Conservation (phyloP, 1,140 invertebrate genomes). For the Tetramorium parvispinum region DNA sequence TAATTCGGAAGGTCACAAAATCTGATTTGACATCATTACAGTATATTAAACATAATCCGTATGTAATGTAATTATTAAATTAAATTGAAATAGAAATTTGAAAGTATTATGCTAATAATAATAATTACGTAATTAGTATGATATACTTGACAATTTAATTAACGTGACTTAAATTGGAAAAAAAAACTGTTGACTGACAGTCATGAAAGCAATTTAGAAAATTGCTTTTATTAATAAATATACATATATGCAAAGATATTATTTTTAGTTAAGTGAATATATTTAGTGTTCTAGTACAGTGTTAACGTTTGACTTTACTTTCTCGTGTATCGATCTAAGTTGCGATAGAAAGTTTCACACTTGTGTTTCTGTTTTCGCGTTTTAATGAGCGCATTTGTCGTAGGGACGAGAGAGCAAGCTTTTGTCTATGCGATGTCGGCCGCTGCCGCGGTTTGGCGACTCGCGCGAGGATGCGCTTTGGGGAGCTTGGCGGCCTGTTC, state of each 20-base stretch:
- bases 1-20: not conserved
- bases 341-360: not conserved
- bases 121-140: not conserved
- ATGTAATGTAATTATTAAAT: not conserved
- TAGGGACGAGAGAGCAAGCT: constrained; percentile 92
- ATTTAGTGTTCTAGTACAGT: not conserved
- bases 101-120: not conserved
- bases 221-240: constrained; percentile 10
- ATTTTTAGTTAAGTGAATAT: not conserved
- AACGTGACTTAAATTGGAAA: not conserved
- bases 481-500: constrained; percentile 88
- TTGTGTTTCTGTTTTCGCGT: not conserved
- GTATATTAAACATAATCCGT: not conserved
- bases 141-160: not conserved
- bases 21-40: not conserved
- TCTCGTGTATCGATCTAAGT: not conserved
- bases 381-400: not conserved
- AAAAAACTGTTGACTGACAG: not conserved
- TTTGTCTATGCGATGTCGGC: constrained; percentile 91
- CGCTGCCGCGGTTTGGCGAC: constrained; percentile 89
- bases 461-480: constrained; percentile 90
- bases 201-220: not conserved
- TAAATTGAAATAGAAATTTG: not conserved
- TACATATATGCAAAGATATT: not conserved
- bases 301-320: not conserved